Conservation (phyloP, 2,113 vertebrate genomes). For the Excalfactoria chinensis region DNA sequence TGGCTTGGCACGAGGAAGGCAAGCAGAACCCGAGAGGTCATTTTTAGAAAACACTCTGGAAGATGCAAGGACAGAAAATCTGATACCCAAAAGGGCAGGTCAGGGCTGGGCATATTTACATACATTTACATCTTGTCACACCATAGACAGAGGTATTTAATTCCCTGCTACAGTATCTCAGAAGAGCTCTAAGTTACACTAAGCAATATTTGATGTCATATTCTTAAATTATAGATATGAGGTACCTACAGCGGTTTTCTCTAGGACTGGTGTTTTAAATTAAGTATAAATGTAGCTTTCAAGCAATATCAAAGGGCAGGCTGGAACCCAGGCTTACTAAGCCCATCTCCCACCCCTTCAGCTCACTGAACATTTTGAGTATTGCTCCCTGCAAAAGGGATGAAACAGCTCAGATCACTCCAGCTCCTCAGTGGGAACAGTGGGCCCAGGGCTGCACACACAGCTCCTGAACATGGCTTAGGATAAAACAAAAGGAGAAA, state of each 20-base stretch:
- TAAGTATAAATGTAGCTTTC: neutral
- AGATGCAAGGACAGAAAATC: neutral
- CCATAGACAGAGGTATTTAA: neutral
- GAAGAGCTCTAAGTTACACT: neutral
- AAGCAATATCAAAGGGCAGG: neutral
- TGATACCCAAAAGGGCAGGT: neutral
- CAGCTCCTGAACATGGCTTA: neutral
- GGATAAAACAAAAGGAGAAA: neutral
- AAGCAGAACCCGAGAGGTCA: neutral
- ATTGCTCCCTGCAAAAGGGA: neutral
- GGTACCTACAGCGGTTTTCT: neutral
- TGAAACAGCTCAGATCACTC: accelerated
- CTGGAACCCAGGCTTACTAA: neutral
- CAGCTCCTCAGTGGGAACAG: neutral
- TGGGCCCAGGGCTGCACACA: neutral
- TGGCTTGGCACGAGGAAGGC: neutral
- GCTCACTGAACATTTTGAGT: neutral
- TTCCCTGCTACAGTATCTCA: neutral
- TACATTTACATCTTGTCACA: neutral
- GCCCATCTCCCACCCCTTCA: neutral
- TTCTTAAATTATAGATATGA: neutral
- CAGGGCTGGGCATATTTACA: neutral
- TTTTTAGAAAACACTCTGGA: neutral
- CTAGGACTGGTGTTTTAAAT: neutral
- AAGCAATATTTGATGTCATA: neutral